Base-by-base conservation (phyloP, 2,888 invertebrate species). In the Timandra comae region DNA sequence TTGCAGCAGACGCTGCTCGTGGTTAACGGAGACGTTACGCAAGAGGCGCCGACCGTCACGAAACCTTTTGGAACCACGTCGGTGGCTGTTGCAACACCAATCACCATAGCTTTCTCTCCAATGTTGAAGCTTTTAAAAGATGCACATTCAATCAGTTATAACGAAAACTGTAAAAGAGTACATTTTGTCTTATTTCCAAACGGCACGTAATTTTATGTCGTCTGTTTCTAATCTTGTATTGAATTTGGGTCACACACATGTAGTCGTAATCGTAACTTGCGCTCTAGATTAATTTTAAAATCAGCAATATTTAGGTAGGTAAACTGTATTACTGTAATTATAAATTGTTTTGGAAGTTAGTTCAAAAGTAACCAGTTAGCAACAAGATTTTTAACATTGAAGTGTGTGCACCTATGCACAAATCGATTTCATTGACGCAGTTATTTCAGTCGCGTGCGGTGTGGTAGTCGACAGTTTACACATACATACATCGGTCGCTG, bases 71-170 rank as follows among this genome's bases (percentile, higher is more conserved):
- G 66, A 68, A 70, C 54, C 56, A 62, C 58, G 58, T 55, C 59
- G 57, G 42, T 56, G 58, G 49, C 40, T 43, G 54, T 78, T 74
- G 63, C 76, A 66, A 75, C 70, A 74, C 68, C 61, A 56, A 67
- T 74, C 70, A 75, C 71, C 64, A 63, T 65, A 61, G 72, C 81
- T 81, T 79, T 81, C 80, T 77, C 76, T 64, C 50, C 56, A 51
- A 16, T 16, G 4, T 16, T 16, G 16, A 5, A 16, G 16, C 16
- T 16, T 16, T 16, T 16, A 3, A 16, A n/a, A 55, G 52, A 5
- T 16, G 4, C 16, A 16, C 16, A 16, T 6, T 16, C 16, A 16
- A 3, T 16, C 16, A 3, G 16, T 16, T 16, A 16, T 16, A 16
- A 3, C 6, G 6, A 16, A 16, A 16, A 3, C 16, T 5, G 16